Conservation (phyloP, 2,113 vertebrate species). For the Natator depressus region DNA sequence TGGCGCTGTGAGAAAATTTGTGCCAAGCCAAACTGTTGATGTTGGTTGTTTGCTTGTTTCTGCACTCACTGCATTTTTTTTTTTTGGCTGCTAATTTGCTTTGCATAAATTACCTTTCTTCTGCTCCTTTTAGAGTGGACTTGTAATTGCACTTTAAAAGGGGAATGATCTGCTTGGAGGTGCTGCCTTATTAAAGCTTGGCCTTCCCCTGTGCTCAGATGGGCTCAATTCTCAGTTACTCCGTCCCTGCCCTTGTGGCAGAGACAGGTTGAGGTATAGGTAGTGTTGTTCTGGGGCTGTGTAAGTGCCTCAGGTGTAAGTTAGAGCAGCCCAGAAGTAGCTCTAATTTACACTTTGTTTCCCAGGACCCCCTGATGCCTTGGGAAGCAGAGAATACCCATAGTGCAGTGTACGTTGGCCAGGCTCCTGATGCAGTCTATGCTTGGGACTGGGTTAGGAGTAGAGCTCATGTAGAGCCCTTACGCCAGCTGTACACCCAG, state of each 20-base stretch:
- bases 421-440: neutral
- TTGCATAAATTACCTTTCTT: neutral
- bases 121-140: neutral
- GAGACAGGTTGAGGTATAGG: neutral
- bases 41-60: neutral
- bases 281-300: neutral
- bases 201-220: neutral
- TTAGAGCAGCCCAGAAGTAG: neutral
- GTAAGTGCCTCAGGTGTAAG: neutral
- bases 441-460: neutral
- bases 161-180: neutral
- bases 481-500: neutral
- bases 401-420: neutral
- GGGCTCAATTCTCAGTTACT: neutral
- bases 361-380: neutral
- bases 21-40: neutral
- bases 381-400: neutral
- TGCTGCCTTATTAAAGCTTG: neutral
- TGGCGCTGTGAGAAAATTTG: neutral
- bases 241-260: neutral
- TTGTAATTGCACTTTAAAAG: neutral
- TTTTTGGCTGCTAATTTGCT: neutral
- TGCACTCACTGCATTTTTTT: neutral
- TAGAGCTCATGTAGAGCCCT: neutral
- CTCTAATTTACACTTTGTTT: neutral